Conservation (phyloP, 35 echinoderm and acorn worm species). For the Heliocidaris erythrogramma region DNA sequence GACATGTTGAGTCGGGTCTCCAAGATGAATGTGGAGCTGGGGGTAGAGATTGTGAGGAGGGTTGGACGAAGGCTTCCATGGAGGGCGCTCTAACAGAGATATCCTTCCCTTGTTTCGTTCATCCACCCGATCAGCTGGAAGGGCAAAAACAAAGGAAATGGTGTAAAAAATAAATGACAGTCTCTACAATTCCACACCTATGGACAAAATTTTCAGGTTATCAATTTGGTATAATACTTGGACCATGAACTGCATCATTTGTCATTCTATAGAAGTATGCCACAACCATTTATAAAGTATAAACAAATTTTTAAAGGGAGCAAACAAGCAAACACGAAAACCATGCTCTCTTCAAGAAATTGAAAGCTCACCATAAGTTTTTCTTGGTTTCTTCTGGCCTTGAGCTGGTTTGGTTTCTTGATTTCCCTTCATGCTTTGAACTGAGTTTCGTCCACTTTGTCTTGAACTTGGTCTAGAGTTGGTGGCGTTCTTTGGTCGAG, state of each 20-base stretch:
- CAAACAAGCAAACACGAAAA: background rate
- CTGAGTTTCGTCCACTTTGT: conserved; percentile 23
- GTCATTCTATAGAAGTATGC: too few relatives aligned
- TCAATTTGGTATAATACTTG: too few relatives aligned
- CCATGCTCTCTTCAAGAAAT: background rate
- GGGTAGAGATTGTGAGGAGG: conserved; percentile 94
- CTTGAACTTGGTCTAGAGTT: background rate
- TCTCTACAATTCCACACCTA: background rate
- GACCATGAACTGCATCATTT: too few relatives aligned
- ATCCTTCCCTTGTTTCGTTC: conserved; percentile 89
- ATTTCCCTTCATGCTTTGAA: background rate
- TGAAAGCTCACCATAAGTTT: conserved; percentile 79
- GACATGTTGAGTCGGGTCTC: conserved; percentile 68
- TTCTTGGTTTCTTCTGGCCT: conserved; percentile 56
- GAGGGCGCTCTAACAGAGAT: conserved; percentile 90
- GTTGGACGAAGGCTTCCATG: conserved; percentile 94
- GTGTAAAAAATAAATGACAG: background rate
- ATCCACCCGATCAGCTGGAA: conserved; percentile 85
- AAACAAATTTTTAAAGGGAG: too few relatives aligned
- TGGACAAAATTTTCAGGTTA: too few relatives aligned
- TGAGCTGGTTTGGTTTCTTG: background rate
- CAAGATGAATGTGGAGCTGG: conserved; percentile 86
- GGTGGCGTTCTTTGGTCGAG: background rate
- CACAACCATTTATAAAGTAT: too few relatives aligned
- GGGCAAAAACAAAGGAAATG: conserved; percentile 18